A percentile compares a stretch with the other conserved stretches of the same genome.
These are phyloP conservation scores for Poeciliopsis occidentalis DNA, from an alignment of 2,113 vertebrate species.

Conservation along the genomic window DNA sequence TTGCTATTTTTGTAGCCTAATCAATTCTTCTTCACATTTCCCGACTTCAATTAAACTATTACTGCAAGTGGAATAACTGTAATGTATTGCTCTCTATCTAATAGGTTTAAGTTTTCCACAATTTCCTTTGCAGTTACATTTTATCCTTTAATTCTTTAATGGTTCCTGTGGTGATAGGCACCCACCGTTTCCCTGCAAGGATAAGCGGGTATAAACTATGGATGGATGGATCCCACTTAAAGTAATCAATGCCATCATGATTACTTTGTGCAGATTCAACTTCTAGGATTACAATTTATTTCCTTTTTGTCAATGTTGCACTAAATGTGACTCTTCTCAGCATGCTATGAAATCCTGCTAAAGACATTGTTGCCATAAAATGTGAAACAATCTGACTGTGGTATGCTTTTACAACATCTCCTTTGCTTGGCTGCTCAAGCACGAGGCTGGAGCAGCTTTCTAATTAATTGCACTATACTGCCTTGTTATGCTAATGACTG, in stretches of 20 bases:
- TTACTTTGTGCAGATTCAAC: background rate
- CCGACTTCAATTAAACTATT: background rate
- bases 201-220: too few relatives aligned
- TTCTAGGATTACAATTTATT: background rate
- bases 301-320: background rate
- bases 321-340: background rate
- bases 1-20: background rate
- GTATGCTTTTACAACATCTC: constrained; percentile 4
- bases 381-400: background rate
- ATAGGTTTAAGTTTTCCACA: background rate
- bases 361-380: constrained; percentile 3
- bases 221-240: background rate
- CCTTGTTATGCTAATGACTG: constrained; percentile 48
- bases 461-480: constrained; percentile 34
- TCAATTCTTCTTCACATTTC: background rate
- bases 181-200: too few relatives aligned
- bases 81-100: too few relatives aligned
- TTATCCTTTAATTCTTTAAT: too few relatives aligned
- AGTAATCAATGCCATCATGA: background rate
- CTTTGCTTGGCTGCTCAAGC: constrained; percentile 6
- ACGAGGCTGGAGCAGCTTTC: constrained; percentile 19
- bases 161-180: too few relatives aligned
- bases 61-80: too few relatives aligned
- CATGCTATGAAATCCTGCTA: constrained; percentile 3
- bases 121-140: background rate